These are phyloP conservation scores for Myzus persicae DNA, from an alignment of 1,140 invertebrate genomes.

Conservation along the genomic window DNA sequence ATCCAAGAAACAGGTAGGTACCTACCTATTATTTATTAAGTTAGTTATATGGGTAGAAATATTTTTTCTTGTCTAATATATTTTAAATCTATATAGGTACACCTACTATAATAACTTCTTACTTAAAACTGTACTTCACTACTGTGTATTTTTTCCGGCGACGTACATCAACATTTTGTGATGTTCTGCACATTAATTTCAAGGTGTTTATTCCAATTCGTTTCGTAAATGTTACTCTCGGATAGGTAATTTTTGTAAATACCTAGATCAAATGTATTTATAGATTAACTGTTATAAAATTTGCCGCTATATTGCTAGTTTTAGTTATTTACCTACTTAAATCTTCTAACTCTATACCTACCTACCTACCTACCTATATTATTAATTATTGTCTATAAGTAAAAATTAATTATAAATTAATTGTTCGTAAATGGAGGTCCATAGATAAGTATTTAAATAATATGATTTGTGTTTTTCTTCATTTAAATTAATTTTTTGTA, in stretches of 20 bases:
- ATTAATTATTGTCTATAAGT: too few relatives aligned
- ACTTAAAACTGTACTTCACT: background rate
- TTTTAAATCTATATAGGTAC: background rate
- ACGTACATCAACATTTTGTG: background rate
- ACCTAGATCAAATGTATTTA: background rate
- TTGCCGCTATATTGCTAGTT: background rate
- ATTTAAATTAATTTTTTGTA: too few relatives aligned
- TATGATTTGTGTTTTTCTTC: too few relatives aligned
- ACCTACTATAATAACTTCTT: background rate
- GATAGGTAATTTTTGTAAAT: background rate
- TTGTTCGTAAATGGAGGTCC: too few relatives aligned
- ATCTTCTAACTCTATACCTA: too few relatives aligned
- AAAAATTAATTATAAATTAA: too few relatives aligned
- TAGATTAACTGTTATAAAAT: background rate
- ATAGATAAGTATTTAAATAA: too few relatives aligned
- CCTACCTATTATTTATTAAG: background rate
- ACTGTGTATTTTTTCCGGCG: background rate
- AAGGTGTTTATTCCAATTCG: background rate
- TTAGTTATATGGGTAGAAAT: background rate
- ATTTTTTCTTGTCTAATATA: background rate
- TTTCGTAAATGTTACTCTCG: background rate
- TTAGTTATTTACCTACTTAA: background rate
- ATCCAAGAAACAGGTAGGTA: background rate
- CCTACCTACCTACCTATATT: too few relatives aligned
- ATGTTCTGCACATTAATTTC: background rate